phyloP scores from a whole-genome alignment of 1,140 invertebrate genomes.

The Drosophila triauraria region DNA sequence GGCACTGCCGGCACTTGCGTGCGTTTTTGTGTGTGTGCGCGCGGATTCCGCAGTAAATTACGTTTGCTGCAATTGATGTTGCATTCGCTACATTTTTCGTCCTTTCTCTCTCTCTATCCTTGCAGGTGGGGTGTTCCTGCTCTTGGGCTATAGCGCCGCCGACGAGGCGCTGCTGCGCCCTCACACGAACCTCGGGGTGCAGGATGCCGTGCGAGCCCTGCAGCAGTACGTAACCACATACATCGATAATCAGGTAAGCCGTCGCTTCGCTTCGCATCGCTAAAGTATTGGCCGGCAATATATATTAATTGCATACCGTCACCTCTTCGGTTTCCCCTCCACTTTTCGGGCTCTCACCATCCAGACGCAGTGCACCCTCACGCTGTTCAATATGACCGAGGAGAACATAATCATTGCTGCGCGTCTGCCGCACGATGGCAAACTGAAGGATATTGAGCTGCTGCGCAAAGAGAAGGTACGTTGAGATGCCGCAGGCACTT shows the following conservation, averaged over 20 bases:
- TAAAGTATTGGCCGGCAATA: constrained; percentile 15
- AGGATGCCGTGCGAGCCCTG: constrained; percentile 91
- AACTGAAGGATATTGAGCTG: constrained; percentile 86
- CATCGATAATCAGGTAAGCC: constrained; percentile 89
- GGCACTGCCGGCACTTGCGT: constrained; percentile 43
- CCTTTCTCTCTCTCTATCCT: neutral
- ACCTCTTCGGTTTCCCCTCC: neutral
- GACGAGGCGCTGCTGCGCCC: constrained; percentile 93
- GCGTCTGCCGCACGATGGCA: constrained; percentile 89
- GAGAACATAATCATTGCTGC: constrained; percentile 95
- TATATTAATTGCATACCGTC: constrained; percentile 65
- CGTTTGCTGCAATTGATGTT: constrained; percentile 68
- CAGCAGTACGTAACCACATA: constrained; percentile 91
- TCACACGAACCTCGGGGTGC: constrained; percentile 91
- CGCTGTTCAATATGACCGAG: constrained; percentile 92
- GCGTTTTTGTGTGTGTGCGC: constrained; percentile 35
- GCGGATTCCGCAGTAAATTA: constrained; percentile 62
- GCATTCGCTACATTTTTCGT: constrained; percentile 34
- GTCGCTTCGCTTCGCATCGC: constrained; percentile 5
- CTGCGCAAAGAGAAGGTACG: constrained; percentile 90
- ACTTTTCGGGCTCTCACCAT: constrained; percentile 8
- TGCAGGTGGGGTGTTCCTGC: constrained; percentile 93
- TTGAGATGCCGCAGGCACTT: constrained; percentile 41
- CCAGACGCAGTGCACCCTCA: constrained; percentile 93
- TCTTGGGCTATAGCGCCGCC: constrained; percentile 94